phyloP scores from a whole-genome alignment of 2,888 invertebrate genomes.

The Xiphydria camelus region DNA sequence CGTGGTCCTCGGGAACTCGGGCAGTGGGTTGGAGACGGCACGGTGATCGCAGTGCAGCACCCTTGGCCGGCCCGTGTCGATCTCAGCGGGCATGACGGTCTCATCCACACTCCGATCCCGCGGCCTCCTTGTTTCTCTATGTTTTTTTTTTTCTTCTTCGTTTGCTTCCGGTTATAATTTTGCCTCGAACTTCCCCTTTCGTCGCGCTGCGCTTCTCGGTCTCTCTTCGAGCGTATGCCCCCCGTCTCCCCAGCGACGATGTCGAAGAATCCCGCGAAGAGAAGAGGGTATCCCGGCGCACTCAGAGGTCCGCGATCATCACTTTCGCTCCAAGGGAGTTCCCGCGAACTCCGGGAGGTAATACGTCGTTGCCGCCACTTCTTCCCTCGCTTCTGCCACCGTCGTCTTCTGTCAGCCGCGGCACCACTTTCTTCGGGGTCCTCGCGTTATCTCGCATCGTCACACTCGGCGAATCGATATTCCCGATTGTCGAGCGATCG shows the following conservation, averaged over 20 bases:
- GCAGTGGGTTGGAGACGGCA: slow-evolving; percentile 42
- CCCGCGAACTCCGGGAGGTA: too few species aligned
- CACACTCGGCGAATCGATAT: too few species aligned
- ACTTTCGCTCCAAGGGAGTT: too few species aligned
- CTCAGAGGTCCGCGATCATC: too few species aligned
- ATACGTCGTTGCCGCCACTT: slow-evolving; percentile 10
- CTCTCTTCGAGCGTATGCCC: background rate
- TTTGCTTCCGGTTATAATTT: background rate
- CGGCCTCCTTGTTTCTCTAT: slow-evolving; percentile 17
- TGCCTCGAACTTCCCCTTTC: background rate
- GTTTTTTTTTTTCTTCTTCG: background rate
- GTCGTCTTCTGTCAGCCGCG: background rate
- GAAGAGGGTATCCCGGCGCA: too few species aligned
- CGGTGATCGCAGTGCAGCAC: slow-evolving; percentile 50
- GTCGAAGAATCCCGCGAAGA: too few species aligned
- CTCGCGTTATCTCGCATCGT: slow-evolving; percentile 29
- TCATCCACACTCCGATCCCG: slow-evolving; percentile 40
- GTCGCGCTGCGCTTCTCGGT: background rate
- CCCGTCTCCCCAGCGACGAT: too few species aligned
- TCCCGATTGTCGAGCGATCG: background rate
- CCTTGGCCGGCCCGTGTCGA: slow-evolving; percentile 51
- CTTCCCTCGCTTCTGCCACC: background rate
- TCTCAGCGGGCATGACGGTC: slow-evolving; percentile 54
- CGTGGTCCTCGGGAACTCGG: slow-evolving; percentile 5
- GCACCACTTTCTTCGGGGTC: slow-evolving; percentile 17